Evolutionary conservation across 2,888 invertebrate species (phyloP), one percentile per base, ranked within the genome.

Genomic region (Atrina japonica): DNA sequence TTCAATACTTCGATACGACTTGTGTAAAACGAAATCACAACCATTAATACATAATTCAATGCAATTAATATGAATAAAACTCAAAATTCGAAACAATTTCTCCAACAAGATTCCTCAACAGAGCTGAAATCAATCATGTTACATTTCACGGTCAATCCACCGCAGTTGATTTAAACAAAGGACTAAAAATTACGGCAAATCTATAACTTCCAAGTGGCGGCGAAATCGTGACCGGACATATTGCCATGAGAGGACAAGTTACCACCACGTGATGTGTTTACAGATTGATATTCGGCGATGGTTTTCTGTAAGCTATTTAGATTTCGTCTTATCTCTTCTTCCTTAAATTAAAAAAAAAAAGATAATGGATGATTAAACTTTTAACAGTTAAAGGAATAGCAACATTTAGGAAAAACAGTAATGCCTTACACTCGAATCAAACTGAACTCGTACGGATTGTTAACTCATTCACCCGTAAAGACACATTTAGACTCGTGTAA

Each of bases 271-370:
- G 58, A 56, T 9, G 56, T 56, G 63, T 64, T 56, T n/a, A 61
- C 58, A 16, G 56, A 27, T n/a, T 72, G 67, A 40, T 66, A 50
- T 2, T 72, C 71, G 0, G 71, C 71, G 66, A 72, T 72, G 21
- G 41, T 61, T 21, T 64, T 58, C 52, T 72, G 71, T 29, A 72
- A 55, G 23, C 29, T 35, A 2, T 58, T 29, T 11, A 72, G 35
- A 18, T 67, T 52, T 52, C 59, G 50, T 27, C 71, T 53, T 27
- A 72, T 72, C 23, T 72, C 71, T 47, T 72, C 71, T 35, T 72
- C 71, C 71, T 72, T 29, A 21, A 35, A 45, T 23, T 16, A 59
- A 6, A 30, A 29, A 40, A 7, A 40, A 40, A 14, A 56, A 56
- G 2, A 56, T 29, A 25, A n/a, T 2, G 5, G 14, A 21, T 5